Percentiles rank a stretch among this genome's conserved stretches.
phyloP scores from a whole-genome alignment of 2,888 invertebrate species.

The Nesidiocoris tenuis region DNA sequence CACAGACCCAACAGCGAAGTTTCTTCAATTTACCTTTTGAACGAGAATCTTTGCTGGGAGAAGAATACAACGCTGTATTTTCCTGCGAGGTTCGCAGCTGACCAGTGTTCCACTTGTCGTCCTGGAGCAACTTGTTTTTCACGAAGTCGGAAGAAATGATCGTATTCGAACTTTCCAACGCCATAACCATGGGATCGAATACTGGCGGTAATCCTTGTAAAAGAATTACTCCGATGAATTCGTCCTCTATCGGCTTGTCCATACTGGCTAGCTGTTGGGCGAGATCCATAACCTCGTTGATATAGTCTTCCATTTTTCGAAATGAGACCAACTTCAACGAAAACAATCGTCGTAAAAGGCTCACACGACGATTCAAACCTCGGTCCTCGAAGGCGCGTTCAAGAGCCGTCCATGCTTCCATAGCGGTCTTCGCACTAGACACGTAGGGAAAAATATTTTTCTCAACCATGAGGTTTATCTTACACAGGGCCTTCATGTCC shows the following conservation, averaged over 20 bases:
- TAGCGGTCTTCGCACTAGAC: background rate
- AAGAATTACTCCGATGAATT: slow-evolving; percentile 22
- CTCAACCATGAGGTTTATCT: slow-evolving; percentile 6
- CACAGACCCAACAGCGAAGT: background rate
- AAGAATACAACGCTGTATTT: background rate
- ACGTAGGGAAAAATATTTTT: slow-evolving; percentile 21
- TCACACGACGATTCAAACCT: slow-evolving; percentile 6
- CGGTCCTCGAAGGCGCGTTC: slow-evolving; percentile 20
- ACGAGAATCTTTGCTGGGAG: background rate
- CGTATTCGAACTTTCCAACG: slow-evolving; percentile 18
- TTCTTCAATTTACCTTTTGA: background rate
- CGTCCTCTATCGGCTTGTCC: slow-evolving; percentile 29
- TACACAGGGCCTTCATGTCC: slow-evolving; percentile 22
- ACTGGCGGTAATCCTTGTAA: background rate
- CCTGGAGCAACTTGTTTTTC: slow-evolving; percentile 6
- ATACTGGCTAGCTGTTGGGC: background rate
- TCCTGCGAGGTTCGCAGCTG: background rate
- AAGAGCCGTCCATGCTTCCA: slow-evolving; percentile 26
- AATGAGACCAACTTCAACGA: background rate
- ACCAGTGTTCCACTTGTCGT: slow-evolving; percentile 2
- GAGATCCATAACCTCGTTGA: slow-evolving; percentile 6
- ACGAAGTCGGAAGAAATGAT: slow-evolving; percentile 15
- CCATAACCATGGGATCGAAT: slow-evolving; percentile 24
- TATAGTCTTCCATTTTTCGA: slow-evolving; percentile 3
- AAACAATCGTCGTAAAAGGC: background rate